Conservation (phyloP, 2,113 vertebrate species). For the Toxotes jaculatrix region DNA sequence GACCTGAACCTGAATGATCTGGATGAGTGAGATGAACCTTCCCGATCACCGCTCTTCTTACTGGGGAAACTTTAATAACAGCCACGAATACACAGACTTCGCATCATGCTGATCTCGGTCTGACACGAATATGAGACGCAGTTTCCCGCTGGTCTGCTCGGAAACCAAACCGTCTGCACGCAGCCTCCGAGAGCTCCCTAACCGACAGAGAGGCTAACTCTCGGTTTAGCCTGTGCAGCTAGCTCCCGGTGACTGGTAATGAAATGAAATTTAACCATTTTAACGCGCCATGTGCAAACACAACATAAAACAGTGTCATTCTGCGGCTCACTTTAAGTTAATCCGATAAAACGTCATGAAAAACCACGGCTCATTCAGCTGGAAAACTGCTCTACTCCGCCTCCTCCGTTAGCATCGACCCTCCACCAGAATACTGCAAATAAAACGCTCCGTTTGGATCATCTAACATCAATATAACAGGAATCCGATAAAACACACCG, state of each 20-base stretch:
- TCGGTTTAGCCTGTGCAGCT: background rate
- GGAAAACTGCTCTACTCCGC: background rate
- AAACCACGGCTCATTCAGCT: background rate
- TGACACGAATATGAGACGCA: no score
- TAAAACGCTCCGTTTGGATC: rapidly evolving
- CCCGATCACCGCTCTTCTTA: no score
- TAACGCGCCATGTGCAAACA: rapidly evolving
- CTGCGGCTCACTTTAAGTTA: rapidly evolving
- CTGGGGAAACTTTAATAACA: no score
- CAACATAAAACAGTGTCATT: rapidly evolving
- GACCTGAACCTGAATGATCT: no score
- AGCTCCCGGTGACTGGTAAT: rapidly evolving
- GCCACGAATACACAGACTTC: no score
- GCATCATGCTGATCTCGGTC: no score
- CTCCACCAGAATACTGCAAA: background rate
- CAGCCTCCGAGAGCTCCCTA: background rate
- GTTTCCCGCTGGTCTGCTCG: background rate
- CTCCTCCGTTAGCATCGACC: slow-evolving; percentile 6
- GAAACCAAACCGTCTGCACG: background rate
- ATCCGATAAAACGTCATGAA: rapidly evolving
- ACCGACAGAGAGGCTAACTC: background rate
- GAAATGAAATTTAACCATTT: rapidly evolving
- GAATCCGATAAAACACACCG: rapidly evolving
- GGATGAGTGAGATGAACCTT: no score
- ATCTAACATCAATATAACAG: slow-evolving; percentile 27